Base-by-base conservation (phyloP, 2,888 invertebrate species). In the Drosophila sordidula region DNA sequence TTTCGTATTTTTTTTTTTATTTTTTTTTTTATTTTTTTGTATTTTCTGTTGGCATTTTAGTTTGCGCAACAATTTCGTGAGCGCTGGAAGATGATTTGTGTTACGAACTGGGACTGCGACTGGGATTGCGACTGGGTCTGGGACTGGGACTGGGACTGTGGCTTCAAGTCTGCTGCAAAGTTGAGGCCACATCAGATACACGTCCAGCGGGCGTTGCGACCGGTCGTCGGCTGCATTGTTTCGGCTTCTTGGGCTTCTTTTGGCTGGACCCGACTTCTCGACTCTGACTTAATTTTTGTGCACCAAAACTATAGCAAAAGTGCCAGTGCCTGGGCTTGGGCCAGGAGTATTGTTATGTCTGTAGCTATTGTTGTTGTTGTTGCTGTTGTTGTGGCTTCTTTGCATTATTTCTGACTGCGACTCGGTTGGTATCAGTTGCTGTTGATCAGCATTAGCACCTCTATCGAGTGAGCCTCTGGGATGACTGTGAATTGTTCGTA, bases 61-160 rank as follows among this genome's bases (percentile, higher is more conserved):
- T 88, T 90, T 90, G 77, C 87, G 78, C 89, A 90, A 89, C 90
- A 90, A 87, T 89, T 90, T 90, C 89, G 89, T 90, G 90, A 90
- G 90, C 89, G 89, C 89, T 90, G 90, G 90, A 90, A 90, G 90
- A 89, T 90, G 90, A 89, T 87, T 90, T 90, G 90, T 87, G 81
- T 87, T 89, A 65, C 72, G 70, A 77, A 80, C 80, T 83, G 86
- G 64, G 70, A 84, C 65, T 83, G 78, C 44, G 57, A 46, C 49
- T 68, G 47, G 32, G 55, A 58, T 63, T 78, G 63, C 2, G 39
- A 62, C 38, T 57, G 26, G 1, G 39, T 3, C 39, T 51, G 22
- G 8, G 51, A 12, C 29, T 54, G 46, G 0, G 18, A 18, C 18
- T 59, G 44, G 12, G 59, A 22, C 45, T 64, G 52, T 41, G 63